phyloP scores from a whole-genome alignment of 2,888 invertebrate species.

The Girardia tigrina region DNA sequence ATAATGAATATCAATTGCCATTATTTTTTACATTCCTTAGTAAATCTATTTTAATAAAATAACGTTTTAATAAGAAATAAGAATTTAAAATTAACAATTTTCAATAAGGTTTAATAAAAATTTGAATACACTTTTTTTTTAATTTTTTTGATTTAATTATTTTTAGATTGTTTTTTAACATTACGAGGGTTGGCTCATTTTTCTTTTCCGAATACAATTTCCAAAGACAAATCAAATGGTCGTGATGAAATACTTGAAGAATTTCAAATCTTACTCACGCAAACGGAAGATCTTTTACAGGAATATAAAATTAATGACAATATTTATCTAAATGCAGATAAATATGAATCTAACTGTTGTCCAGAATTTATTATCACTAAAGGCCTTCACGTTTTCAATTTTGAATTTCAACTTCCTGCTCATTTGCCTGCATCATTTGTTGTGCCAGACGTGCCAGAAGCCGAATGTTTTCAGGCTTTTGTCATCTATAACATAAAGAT shows the following conservation, averaged over 20 bases:
- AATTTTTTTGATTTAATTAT: neutral
- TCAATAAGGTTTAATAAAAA: too few species aligned
- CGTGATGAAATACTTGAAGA: constrained; percentile 3
- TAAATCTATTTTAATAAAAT: too few species aligned
- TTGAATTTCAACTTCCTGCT: constrained; percentile 35
- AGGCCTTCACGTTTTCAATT: constrained; percentile 35
- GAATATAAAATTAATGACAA: constrained; percentile 19
- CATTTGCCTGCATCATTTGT: constrained; percentile 34
- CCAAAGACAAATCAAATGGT: neutral
- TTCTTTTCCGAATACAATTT: neutral
- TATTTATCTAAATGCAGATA: constrained; percentile 8
- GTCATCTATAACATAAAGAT: constrained; percentile 24
- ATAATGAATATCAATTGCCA: too few species aligned
- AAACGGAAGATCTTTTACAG: neutral
- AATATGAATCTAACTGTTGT: constrained; percentile 4
- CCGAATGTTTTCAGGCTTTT: constrained; percentile 20
- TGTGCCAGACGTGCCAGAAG: constrained; percentile 13
- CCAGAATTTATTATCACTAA: constrained; percentile 31
- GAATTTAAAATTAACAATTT: too few species aligned
- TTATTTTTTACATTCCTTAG: too few species aligned
- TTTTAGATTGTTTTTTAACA: constrained; percentile 8
- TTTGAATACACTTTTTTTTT: too few species aligned
- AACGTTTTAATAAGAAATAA: too few species aligned
- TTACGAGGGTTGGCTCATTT: constrained; percentile 12
- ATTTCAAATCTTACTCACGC: constrained; percentile 13